Percentiles rank a stretch among this genome's conserved stretches.
Evolutionary conservation across 1,140 invertebrate genomes (phyloP).

Genomic region (Liolophura sinensis): DNA sequence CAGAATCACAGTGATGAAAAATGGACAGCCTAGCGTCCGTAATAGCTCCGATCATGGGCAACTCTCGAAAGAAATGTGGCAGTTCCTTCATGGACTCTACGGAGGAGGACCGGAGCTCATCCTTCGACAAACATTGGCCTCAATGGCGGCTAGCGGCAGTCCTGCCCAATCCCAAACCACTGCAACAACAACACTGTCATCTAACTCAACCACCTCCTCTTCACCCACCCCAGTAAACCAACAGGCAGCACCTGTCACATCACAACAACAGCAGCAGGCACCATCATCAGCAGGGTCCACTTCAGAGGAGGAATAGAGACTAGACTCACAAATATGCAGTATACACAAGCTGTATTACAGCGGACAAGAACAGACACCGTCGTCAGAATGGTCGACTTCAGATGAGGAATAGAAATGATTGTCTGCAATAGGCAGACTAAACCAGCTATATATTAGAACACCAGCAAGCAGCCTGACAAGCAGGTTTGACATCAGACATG

Average conservation of each 20-base stretch:
- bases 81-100: slow-evolving; percentile 81
- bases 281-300: background rate
- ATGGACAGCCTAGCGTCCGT: slow-evolving; percentile 61
- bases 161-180: background rate
- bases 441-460: no score
- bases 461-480: no score
- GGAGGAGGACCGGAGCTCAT: slow-evolving; percentile 83
- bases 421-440: no score
- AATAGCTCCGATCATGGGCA: slow-evolving; percentile 79
- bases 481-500: no score
- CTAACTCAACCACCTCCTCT: background rate
- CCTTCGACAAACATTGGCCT: slow-evolving; percentile 46
- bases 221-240: background rate
- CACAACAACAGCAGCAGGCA: slow-evolving; percentile 4
- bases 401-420: no score
- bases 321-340: no score
- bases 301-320: background rate
- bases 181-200: background rate
- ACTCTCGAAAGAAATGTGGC: slow-evolving; percentile 81
- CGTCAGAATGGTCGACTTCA: no score
- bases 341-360: no score
- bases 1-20: slow-evolving; percentile 67
- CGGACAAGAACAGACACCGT: no score
- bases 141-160: background rate
- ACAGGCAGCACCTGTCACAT: background rate